These are phyloP conservation scores for Pentalonia nigronervosa DNA, from an alignment of 1,140 invertebrate genomes.

Conservation along the genomic window DNA sequence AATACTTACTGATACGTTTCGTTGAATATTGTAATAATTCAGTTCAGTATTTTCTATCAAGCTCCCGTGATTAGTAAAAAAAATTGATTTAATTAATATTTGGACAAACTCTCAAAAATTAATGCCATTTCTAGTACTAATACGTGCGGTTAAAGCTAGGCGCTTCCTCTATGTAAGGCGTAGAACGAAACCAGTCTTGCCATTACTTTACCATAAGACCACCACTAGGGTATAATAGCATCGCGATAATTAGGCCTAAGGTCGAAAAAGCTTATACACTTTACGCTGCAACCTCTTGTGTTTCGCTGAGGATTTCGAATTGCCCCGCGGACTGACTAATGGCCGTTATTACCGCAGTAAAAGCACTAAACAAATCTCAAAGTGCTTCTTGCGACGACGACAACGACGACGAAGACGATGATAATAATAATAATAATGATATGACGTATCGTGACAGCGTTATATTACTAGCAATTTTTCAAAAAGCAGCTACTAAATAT, in stretches of 20 bases:
- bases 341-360: slow-evolving; percentile 45
- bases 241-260: not conserved
- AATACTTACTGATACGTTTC: not conserved
- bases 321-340: slow-evolving; percentile 29
- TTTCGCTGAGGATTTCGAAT: not conserved
- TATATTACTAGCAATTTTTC: slow-evolving; percentile 23
- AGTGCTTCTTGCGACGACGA: not conserved
- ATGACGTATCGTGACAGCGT: not conserved
- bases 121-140: not conserved
- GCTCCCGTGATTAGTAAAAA: not conserved
- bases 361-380: slow-evolving; percentile 50
- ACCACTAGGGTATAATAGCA: not conserved
- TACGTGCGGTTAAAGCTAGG: not conserved
- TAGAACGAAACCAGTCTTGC: not conserved
- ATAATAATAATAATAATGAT: slow-evolving; percentile 36
- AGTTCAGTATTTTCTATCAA: not conserved
- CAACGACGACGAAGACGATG: not conserved
- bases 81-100: not conserved
- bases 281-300: not conserved
- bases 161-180: not conserved
- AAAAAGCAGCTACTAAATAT: not conserved
- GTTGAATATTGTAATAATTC: not conserved
- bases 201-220: not conserved
- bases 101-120: not conserved
- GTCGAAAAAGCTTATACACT: not conserved